These are phyloP conservation scores for Myzus persicae DNA, from an alignment of 1,140 invertebrate species.

Conservation along the genomic window DNA sequence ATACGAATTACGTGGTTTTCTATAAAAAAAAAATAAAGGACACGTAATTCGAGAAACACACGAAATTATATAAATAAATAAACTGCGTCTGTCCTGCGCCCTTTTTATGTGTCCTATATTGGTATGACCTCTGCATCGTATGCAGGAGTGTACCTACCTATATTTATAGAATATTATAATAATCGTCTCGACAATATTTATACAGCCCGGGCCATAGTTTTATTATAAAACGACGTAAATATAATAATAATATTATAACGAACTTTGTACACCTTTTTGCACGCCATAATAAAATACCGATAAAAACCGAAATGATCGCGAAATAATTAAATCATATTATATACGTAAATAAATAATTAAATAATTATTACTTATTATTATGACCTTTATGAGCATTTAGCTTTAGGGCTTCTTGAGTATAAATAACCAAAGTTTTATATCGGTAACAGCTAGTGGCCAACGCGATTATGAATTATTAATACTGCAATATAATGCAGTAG, in stretches of 20 bases:
- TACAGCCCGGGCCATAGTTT: not conserved
- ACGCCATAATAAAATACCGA: not conserved
- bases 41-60: not conserved
- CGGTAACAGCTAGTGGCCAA: too few species aligned
- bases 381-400: too few species aligned
- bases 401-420: too few species aligned
- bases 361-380: not conserved
- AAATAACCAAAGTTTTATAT: not conserved
- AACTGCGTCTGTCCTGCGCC: not conserved
- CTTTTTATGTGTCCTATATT: not conserved
- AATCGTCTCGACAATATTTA: not conserved
- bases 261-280: not conserved
- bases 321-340: not conserved
- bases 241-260: not conserved
- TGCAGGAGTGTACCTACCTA: not conserved
- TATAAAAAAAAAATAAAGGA: not conserved
- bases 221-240: not conserved
- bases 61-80: not conserved
- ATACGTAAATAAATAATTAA: too few species aligned
- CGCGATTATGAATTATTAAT: too few species aligned
- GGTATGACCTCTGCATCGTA: not conserved
- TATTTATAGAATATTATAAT: slow-evolving; percentile 5
- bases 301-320: not conserved
- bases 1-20: not conserved
- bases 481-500: too few species aligned